Evolutionary conservation across 2,113 vertebrate species (phyloP).

Genomic region (Actinemys pallida): DNA sequence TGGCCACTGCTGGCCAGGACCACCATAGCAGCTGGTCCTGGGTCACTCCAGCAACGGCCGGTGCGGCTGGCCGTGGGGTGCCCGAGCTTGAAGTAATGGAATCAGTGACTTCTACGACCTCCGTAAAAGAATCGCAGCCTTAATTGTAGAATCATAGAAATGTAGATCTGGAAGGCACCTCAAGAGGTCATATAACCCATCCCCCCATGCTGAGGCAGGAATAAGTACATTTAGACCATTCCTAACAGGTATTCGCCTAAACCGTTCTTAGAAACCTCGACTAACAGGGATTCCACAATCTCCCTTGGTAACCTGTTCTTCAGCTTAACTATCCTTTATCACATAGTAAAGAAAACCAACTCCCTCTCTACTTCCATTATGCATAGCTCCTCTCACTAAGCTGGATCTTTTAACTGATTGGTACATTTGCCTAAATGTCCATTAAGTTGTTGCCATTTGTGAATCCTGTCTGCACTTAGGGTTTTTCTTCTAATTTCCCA

Average conservation of each 20-base stretch:
- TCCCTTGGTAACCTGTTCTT: not conserved
- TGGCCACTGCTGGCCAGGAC: too few relatives aligned
- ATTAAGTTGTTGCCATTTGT: conserved; percentile 11
- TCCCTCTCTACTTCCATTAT: not conserved
- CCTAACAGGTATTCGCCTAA: not conserved
- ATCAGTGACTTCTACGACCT: too few relatives aligned
- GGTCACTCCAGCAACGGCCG: too few relatives aligned
- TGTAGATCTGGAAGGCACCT: not conserved
- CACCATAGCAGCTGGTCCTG: too few relatives aligned
- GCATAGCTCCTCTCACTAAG: not conserved
- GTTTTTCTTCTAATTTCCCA: conserved; percentile 9
- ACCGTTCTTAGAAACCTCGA: not conserved
- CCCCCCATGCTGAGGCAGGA: not conserved
- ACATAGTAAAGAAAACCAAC: conserved; percentile 20
- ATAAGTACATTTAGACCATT: not conserved
- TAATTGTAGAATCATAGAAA: not conserved
- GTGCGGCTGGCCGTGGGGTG: too few relatives aligned
- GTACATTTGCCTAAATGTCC: not conserved
- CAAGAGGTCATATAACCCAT: not conserved
- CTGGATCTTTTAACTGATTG: not conserved
- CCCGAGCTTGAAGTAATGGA: too few relatives aligned
- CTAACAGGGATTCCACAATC: not conserved
- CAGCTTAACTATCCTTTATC: not conserved
- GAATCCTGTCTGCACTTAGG: conserved; percentile 5
- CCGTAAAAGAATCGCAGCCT: too few relatives aligned